phyloP scores from a whole-genome alignment of 1,140 invertebrate species.

The Lanistes nyassanus region DNA sequence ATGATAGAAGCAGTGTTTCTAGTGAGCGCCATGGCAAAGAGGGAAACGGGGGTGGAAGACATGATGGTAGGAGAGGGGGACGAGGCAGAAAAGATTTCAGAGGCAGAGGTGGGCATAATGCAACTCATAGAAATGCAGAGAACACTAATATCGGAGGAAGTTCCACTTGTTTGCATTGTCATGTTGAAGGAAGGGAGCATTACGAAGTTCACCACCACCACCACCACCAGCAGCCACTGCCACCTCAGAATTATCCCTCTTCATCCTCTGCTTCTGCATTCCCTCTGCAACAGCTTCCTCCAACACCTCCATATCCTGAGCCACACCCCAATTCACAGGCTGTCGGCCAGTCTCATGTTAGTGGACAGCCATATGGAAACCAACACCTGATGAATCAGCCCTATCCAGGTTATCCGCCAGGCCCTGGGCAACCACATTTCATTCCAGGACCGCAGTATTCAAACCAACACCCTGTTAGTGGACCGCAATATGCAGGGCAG shows the following conservation, averaged over 20 bases:
- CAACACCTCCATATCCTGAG: background rate
- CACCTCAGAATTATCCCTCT: background rate
- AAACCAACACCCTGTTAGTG: background rate
- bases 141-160: background rate
- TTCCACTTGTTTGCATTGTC: background rate
- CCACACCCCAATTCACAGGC: background rate
- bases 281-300: no score
- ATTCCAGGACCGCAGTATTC: no score
- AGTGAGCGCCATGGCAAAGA: background rate
- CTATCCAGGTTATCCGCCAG: no score
- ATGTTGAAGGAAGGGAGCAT: background rate
- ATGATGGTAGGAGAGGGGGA: background rate
- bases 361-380: background rate
- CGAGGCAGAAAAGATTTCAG: background rate
- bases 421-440: no score
- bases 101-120: background rate
- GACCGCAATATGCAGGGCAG: background rate
- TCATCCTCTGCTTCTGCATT: background rate
- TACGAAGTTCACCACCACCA: background rate
- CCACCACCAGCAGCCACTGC: background rate
- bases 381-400: no score
- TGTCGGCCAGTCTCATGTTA: background rate
- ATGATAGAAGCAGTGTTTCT: conserved; percentile 2
- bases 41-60: background rate
- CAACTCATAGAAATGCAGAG: background rate